Base-by-base conservation (phyloP, 2,888 invertebrate species). In the Lasioglossum lativentre region DNA sequence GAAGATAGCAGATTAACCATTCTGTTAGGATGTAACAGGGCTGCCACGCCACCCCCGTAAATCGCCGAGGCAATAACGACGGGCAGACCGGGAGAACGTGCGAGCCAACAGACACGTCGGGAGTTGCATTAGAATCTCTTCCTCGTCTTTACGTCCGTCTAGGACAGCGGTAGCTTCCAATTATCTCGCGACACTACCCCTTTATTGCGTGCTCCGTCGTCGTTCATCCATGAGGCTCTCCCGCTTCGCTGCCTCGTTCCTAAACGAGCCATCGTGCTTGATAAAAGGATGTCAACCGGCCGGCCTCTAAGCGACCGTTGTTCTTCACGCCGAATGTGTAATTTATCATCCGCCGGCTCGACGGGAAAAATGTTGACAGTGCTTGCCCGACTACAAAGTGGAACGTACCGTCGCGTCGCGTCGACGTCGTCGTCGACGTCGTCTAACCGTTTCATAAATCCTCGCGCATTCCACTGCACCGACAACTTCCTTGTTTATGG, bases 101-200 rank as follows among this genome's bases (percentile, higher is more conserved):
- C 70, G 75, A 78, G 82, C 75, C 68, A 70, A 73, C 75, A 83
- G 88, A 82, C 82, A 74, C 56, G 84, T 74, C 78, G 82, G 85
- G 73, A 19, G 68, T 74, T 87, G 90, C 90, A 91, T 92, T 89
- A 91, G 89, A 90, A 91, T 90, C 90, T 91, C 90, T 90, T 89
- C 89, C 87, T 84, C 86, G 89, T 88, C 90, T 90, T 91, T 90
- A 88, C 87, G 86, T 90, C 86, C 88, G 85, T 89, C 90, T 85
- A 86, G 88, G 85, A 85, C 86, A 83, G 87, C 83, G 91, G 92
- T 93, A 92, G 90, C 87, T 93, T 91, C 91, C 92, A 93, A 93
- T 93, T 92, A 93, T 92, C 89, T 86, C 89, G 85, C 90, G 90
- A 92, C 91, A 88, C 91, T 89, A 90, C 86, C 89, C 92, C 92